phyloP scores from a whole-genome alignment of 1,140 invertebrate species.

The Pogonomyrmex barbatus region DNA sequence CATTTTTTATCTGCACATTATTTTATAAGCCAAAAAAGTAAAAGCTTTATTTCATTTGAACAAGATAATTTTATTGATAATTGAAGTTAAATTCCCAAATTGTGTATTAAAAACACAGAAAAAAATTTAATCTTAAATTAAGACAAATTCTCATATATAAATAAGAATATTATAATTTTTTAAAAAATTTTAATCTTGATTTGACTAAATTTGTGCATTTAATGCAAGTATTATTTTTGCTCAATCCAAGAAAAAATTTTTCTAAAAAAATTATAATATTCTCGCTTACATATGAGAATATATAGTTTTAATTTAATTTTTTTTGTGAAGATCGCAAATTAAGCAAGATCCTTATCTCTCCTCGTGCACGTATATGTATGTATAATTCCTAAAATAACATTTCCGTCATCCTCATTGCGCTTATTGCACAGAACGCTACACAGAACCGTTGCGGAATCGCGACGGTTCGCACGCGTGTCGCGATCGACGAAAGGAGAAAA shows the following conservation, averaged over 20 bases:
- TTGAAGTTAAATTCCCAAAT: neutral
- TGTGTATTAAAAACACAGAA: neutral
- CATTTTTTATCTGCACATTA: neutral
- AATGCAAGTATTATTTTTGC: too few species aligned
- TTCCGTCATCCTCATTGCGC: neutral
- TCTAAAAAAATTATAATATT: too few species aligned
- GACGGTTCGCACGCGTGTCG: slow-evolving; percentile 22
- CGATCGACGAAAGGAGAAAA: neutral
- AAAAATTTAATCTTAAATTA: too few species aligned
- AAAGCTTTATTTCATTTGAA: neutral
- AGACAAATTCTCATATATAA: too few species aligned
- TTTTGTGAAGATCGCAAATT: neutral
- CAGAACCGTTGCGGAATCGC: neutral
- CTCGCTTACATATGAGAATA: too few species aligned
- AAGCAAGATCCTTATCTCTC: neutral
- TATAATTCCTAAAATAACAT: too few species aligned
- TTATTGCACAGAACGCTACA: neutral
- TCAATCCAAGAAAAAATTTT: too few species aligned
- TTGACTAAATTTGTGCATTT: too few species aligned
- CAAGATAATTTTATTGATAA: neutral
- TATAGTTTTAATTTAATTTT: too few species aligned
- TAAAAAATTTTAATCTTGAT: too few species aligned
- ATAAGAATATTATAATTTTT: too few species aligned
- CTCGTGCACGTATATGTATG: too few species aligned
- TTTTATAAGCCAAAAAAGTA: neutral